phyloP scores from a whole-genome alignment of 2,797 vertebrate species.

The Enteromius fasciolatus region DNA sequence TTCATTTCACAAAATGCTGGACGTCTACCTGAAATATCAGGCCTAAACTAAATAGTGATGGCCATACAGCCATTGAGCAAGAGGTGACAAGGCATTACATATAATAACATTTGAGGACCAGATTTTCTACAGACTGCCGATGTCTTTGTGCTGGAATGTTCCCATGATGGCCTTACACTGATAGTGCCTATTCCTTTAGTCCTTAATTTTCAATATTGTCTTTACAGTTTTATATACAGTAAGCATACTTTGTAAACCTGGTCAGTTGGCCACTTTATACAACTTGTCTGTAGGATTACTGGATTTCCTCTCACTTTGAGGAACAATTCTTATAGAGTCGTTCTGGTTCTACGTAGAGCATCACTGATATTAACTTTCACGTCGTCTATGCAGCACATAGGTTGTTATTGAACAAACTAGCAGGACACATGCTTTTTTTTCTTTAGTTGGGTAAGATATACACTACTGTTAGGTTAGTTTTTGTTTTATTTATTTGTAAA shows the following conservation, averaged over 20 bases:
- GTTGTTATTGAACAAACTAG: not conserved
- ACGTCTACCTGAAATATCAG: not conserved
- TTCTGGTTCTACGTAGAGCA: constrained; percentile 4
- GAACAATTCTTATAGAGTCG: not conserved
- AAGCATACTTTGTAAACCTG: not conserved
- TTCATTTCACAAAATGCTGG: constrained; percentile 19
- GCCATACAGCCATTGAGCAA: not conserved
- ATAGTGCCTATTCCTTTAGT: constrained; percentile 29
- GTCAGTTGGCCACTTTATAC: not conserved
- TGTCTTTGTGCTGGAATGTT: not conserved
- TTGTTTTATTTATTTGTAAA: not conserved
- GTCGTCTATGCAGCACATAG: not conserved
- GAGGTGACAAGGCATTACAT: not conserved
- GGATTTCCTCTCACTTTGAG: not conserved
- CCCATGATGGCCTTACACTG: constrained; percentile 17
- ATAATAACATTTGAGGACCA: not conserved
- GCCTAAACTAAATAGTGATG: not conserved
- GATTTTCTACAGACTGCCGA: not conserved
- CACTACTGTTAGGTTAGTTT: constrained; percentile 51
- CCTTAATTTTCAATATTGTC: not conserved
- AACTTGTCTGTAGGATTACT: not conserved
- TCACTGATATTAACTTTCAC: constrained; percentile 14
- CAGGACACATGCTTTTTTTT: not conserved
- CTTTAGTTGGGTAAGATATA: constrained; percentile 71
- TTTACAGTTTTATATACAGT: not conserved